Evolutionary conservation across 2,113 vertebrate species (phyloP).

Genomic region (cattle (Bos taurus)): DNA sequence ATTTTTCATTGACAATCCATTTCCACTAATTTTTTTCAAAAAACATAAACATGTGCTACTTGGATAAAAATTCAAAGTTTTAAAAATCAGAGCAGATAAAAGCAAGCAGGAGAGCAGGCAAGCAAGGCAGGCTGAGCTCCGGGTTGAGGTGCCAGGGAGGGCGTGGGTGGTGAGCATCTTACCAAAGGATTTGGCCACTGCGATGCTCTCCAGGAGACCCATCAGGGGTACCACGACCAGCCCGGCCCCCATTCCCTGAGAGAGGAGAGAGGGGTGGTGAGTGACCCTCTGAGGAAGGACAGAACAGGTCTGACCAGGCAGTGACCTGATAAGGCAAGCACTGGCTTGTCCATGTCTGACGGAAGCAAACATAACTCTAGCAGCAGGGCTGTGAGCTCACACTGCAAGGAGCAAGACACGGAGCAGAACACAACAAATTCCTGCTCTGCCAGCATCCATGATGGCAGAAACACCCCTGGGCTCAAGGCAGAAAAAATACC

Average conservation of each 20-base stretch:
- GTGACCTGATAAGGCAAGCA: rapidly evolving
- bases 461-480: rapidly evolving
- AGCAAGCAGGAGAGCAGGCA: neutral
- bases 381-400: rapidly evolving
- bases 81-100: neutral
- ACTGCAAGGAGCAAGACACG: neutral
- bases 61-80: neutral
- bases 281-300: rapidly evolving
- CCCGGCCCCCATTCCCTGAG: conserved; percentile 89
- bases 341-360: rapidly evolving
- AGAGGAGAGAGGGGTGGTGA: neutral
- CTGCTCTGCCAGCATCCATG: rapidly evolving
- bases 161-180: neutral
- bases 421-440: rapidly evolving
- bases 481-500: rapidly evolving
- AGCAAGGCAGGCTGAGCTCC: neutral
- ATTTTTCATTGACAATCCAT: neutral
- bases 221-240: conserved; percentile 93
- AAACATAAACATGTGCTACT: neutral
- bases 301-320: too few relatives aligned
- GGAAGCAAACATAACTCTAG: rapidly evolving
- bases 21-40: too few relatives aligned
- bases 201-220: conserved; percentile 94
- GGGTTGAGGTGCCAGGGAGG: rapidly evolving
- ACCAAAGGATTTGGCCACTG: conserved; percentile 97